A percentile compares a stretch with the other conserved stretches of the same genome.
Conservation (phyloP, 1,140 invertebrate species). For the Drosophila lacertosa region DNA sequence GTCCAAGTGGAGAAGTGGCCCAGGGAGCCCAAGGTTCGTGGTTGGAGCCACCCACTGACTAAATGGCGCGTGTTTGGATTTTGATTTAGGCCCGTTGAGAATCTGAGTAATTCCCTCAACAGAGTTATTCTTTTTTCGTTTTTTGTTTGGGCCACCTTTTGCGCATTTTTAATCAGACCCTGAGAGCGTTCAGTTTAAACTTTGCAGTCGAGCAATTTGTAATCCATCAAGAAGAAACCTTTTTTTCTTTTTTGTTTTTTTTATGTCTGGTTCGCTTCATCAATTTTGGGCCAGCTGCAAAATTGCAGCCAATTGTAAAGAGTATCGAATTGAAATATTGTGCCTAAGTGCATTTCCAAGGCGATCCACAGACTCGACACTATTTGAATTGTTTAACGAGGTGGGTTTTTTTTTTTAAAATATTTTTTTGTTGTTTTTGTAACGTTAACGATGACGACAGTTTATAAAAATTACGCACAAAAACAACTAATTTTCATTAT, state of each 20-base stretch:
- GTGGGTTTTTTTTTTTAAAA: too few relatives aligned
- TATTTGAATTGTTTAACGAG: constrained; percentile 63
- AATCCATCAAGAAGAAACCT: constrained; percentile 71
- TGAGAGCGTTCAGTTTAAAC: constrained; percentile 36
- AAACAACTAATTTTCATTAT: constrained; percentile 75
- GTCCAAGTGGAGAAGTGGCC: constrained; percentile 12
- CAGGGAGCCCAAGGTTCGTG: constrained; percentile 3
- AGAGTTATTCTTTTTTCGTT: constrained; percentile 16
- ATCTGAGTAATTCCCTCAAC: constrained; percentile 43
- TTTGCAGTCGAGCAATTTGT: constrained; percentile 64
- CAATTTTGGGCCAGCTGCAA: constrained; percentile 64
- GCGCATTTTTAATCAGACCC: constrained; percentile 70
- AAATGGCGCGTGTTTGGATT: constrained; percentile 72
- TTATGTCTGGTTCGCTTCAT: constrained; percentile 36
- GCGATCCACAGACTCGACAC: constrained; percentile 51
- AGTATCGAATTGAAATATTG: constrained; percentile 61
- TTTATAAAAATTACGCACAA: constrained; percentile 79
- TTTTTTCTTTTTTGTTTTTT: constrained; percentile 26
- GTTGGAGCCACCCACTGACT: constrained; percentile 57
- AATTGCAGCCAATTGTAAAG: constrained; percentile 78
- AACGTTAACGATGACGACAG: constrained; percentile 70
- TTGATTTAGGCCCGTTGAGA: constrained; percentile 61
- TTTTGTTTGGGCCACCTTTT: constrained; percentile 39
- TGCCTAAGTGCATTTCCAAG: constrained; percentile 81
- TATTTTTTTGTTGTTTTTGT: too few relatives aligned